phyloP scores from a whole-genome alignment of 1,140 invertebrate genomes.

The Coenobita brevimanus region DNA sequence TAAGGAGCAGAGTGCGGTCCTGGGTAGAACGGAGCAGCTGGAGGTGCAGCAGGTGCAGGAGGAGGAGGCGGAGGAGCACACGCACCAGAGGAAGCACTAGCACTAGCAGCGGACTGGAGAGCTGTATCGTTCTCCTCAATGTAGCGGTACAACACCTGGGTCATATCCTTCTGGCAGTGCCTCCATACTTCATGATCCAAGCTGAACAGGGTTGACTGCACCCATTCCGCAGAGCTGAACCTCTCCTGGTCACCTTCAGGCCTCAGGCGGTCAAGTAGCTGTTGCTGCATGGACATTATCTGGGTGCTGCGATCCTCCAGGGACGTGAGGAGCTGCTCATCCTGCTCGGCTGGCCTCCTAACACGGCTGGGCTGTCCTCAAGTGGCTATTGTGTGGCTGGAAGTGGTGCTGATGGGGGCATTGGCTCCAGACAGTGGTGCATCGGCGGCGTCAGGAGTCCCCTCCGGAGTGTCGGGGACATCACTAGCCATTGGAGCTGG shows the following conservation, averaged over 20 bases:
- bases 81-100: not conserved
- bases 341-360: not conserved
- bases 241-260: not conserved
- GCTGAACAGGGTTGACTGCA: not conserved
- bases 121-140: not conserved
- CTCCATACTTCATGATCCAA: too few relatives aligned
- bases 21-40: not conserved
- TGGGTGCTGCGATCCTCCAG: not conserved
- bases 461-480: not conserved
- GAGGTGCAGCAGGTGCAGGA: not conserved
- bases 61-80: not conserved
- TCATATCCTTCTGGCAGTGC: too few relatives aligned
- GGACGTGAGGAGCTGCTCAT: not conserved
- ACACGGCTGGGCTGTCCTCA: not conserved
- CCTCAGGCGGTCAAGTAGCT: not conserved
- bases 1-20: not conserved
- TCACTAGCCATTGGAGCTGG: not conserved
- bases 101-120: not conserved
- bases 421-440: not conserved
- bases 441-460: not conserved
- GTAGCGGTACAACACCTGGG: too few relatives aligned
- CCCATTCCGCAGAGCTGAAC: not conserved
- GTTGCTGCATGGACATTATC: not conserved
- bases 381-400: not conserved
- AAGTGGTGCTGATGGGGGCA: not conserved